A percentile compares a stretch with the other conserved stretches of the same genome.
Evolutionary conservation across 2,888 invertebrate species (phyloP).

Genomic region (Torymus aiolomorphi): DNA sequence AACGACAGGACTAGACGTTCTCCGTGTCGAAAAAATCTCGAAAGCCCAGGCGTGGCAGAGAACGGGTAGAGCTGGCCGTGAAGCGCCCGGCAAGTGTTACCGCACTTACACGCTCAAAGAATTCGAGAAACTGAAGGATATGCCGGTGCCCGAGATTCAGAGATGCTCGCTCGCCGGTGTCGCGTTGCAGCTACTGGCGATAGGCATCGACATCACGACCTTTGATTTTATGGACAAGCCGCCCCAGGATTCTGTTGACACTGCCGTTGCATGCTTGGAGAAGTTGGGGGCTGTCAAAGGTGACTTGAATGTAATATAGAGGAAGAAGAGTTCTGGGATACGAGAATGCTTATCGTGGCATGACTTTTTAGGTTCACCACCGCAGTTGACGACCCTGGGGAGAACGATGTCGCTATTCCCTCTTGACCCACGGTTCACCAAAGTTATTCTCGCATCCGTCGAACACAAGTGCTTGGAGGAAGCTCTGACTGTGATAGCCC

Average conservation of each 20-base stretch:
- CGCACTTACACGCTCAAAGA: conserved; percentile 89
- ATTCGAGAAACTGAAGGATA: conserved; percentile 83
- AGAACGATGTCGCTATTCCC: conserved; percentile 93
- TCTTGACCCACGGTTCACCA: conserved; percentile 92
- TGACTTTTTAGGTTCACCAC: conserved; percentile 72
- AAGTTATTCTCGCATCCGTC: conserved; percentile 86
- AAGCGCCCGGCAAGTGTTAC: conserved; percentile 90
- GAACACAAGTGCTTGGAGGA: conserved; percentile 88
- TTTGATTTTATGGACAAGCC: conserved; percentile 96
- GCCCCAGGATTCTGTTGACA: conserved; percentile 82
- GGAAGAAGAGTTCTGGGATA: not conserved
- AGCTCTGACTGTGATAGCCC: conserved; percentile 89
- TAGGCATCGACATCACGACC: conserved; percentile 87
- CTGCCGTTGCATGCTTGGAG: conserved; percentile 81
- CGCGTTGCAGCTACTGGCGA: conserved; percentile 88
- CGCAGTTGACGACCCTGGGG: conserved; percentile 86
- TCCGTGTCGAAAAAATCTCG: conserved; percentile 89
- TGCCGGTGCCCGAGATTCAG: conserved; percentile 91
- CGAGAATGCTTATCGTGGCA: too few species aligned
- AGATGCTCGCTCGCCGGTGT: conserved; percentile 83
- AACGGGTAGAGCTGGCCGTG: conserved; percentile 93
- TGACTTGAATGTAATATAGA: conserved; percentile 50
- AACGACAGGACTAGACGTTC: conserved; percentile 87
- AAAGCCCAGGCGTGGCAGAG: conserved; percentile 96
- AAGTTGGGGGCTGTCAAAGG: conserved; percentile 78